These are phyloP conservation scores for Nemotelus pantherinus DNA, from an alignment of 2,888 invertebrate genomes.

Conservation along the genomic window DNA sequence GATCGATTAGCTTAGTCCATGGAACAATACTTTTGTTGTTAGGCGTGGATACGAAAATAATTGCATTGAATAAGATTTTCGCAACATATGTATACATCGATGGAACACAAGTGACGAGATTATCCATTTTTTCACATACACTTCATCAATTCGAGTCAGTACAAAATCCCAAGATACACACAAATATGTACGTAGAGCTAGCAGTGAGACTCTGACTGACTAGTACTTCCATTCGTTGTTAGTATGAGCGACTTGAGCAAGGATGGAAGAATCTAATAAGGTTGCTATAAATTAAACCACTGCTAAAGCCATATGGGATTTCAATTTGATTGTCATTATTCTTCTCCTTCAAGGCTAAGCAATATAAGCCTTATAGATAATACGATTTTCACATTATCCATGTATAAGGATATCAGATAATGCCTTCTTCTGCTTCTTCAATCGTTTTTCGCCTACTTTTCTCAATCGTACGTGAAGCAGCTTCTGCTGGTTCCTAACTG, in stretches of 20 bases:
- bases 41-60: conserved; percentile 19
- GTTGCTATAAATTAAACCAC: conserved; percentile 45
- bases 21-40: conserved; percentile 12
- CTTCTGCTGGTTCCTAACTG: not conserved
- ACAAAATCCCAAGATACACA: not conserved
- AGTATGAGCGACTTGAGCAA: not conserved
- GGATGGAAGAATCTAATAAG: conserved; percentile 41
- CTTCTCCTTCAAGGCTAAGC: conserved; percentile 34
- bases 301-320: conserved; percentile 44
- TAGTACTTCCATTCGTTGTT: not conserved
- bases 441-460: not conserved
- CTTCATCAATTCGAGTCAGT: not conserved
- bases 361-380: conserved; percentile 41
- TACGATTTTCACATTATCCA: conserved; percentile 41
- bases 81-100: conserved; percentile 13
- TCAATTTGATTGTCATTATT: conserved; percentile 45
- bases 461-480: not conserved
- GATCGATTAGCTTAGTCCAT: conserved; percentile 5
- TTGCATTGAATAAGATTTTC: conserved; percentile 23
- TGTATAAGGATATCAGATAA: conserved; percentile 29
- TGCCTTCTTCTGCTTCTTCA: conserved; percentile 11
- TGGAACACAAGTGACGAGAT: conserved; percentile 11
- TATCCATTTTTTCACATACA: conserved; percentile 14
- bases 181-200: not conserved
- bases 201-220: too few species aligned